Evolutionary conservation across 2,113 vertebrate genomes (phyloP), one percentile per base, ranked within the genome.

Genomic region (Aleadryas rufinucha): DNA sequence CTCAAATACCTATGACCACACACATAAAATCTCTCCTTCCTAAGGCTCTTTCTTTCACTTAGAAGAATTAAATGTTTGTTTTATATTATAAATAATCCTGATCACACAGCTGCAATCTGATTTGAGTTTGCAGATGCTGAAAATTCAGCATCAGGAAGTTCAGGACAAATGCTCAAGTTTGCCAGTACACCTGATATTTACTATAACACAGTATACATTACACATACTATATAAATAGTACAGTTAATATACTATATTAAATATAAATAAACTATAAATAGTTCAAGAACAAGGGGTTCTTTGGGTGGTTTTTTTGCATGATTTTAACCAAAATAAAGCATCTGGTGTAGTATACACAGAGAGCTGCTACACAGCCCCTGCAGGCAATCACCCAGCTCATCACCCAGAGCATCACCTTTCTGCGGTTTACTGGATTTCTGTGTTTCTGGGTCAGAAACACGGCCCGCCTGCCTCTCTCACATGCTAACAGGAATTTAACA

Each of bases 401-500:
- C 4, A 6, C 16, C 7, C 13, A 14, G 19, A 60, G 37, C 44
- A 64, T 22, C 20, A 3, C 20, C 21, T n/a, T 20, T 3, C 69
- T 35, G 17, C 9, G 21, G 8, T 15, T 45, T 4, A 10, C 11
- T 37, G 1, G 1, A 13, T 27, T 37, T 5, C 13, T 31, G 27
- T 1, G 2, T 26, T 20, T 15, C 41, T 20, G 17, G 57, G 11
- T 26, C 39, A 11, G 4, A 3, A 39, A 16, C 53, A 37, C 0
- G 16, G 39, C 30, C 26, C 2, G 0, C 26, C 26, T 3, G 22
- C 19, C 35, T 12, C 28, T 23, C 49, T 6, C 6, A 7, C 28
- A 22, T 8, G 27, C 31, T 4, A 7, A 5, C 52, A 2, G 24
- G 10, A 35, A 30, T 3, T 35, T 18, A 5, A 41, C 35, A 2